Evolutionary conservation across 2,113 vertebrate species (phyloP).

Genomic region (Rhinogobius similis): DNA sequence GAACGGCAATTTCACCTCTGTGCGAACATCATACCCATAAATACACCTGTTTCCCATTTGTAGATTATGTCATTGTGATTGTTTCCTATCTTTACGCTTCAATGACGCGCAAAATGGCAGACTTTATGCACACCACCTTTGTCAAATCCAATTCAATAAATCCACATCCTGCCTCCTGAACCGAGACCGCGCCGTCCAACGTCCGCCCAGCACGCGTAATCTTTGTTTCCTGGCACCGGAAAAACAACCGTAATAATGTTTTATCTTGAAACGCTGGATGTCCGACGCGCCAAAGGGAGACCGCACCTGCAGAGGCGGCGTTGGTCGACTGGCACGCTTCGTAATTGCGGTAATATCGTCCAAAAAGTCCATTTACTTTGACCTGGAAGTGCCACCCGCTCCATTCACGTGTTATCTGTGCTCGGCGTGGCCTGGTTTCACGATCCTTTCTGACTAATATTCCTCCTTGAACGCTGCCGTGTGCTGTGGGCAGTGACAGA

Average conservation of each 20-base stretch:
- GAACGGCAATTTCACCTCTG: too few relatives aligned
- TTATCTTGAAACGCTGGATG: not conserved
- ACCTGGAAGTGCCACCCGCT: not conserved
- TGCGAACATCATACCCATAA: too few relatives aligned
- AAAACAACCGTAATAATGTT: not conserved
- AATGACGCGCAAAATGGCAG: not conserved
- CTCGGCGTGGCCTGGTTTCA: not conserved
- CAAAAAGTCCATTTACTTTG: slow-evolving; percentile 12
- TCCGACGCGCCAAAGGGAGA: not conserved
- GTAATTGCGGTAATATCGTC: not conserved
- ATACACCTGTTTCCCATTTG: not conserved
- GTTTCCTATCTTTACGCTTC: not conserved
- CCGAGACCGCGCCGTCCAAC: too few relatives aligned
- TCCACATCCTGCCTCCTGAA: too few relatives aligned
- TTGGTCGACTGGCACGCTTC: not conserved
- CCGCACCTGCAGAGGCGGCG: not conserved
- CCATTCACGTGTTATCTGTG: not conserved
- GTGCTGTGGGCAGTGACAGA: slow-evolving; percentile 3
- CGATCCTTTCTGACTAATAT: not conserved
- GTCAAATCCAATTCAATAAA: not conserved
- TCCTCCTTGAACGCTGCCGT: not conserved
- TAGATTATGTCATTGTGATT: not conserved
- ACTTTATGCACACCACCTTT: not conserved
- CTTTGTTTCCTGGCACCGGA: not conserved
- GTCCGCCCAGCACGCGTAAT: too few relatives aligned